A percentile compares a stretch with the other conserved stretches of the same genome.
These are phyloP conservation scores for Zosterops lateralis DNA, from an alignment of 2,113 vertebrate genomes.

Conservation along the genomic window DNA sequence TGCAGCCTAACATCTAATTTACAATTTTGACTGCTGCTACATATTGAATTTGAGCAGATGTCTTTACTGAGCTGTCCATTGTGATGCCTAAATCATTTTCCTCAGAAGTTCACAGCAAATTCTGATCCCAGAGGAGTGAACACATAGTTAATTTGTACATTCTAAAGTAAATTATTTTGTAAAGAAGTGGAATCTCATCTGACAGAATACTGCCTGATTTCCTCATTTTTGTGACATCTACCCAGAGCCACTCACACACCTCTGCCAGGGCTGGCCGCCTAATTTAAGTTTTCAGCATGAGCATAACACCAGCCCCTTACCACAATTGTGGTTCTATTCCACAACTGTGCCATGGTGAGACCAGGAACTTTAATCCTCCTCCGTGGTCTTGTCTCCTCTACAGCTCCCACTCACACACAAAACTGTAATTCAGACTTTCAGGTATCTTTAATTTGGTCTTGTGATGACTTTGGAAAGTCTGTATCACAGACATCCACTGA, in stretches of 20 bases:
- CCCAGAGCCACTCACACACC: neutral
- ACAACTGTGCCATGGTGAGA: neutral
- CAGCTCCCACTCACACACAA: neutral
- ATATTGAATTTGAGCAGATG: constrained; percentile 50
- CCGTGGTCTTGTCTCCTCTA: neutral
- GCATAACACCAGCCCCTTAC: neutral
- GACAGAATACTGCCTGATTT: neutral
- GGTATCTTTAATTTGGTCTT: neutral
- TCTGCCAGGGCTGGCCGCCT: neutral
- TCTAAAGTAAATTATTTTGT: neutral
- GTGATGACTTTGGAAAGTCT: neutral
- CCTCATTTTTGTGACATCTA: neutral
- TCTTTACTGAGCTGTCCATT: constrained; percentile 32
- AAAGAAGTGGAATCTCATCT: neutral
- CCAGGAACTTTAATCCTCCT: neutral
- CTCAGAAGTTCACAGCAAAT: constrained; percentile 12
- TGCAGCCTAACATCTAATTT: constrained; percentile 60
- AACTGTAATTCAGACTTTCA: neutral
- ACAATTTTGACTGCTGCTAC: constrained; percentile 45
- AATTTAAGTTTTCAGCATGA: neutral
- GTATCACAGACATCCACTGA: neutral
- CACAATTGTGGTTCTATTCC: neutral
- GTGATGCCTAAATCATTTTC: neutral
- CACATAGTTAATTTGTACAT: neutral
- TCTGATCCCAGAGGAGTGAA: neutral